A percentile compares a stretch with the other conserved stretches of the same genome.
These are phyloP conservation scores for Troides helena DNA, from an alignment of 2,888 invertebrate species.

Conservation along the genomic window DNA sequence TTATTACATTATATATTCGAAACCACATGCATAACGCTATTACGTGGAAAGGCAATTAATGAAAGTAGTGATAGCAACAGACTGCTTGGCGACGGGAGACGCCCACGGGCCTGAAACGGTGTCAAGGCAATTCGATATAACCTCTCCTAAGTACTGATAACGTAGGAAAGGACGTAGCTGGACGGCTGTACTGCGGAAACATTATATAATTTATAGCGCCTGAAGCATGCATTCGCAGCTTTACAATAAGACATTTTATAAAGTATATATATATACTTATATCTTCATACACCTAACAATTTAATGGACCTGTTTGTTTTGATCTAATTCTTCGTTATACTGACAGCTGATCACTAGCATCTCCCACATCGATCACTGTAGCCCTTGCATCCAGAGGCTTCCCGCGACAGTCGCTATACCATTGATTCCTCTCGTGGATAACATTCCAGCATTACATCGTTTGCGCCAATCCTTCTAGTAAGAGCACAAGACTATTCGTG, in stretches of 20 bases:
- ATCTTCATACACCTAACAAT: too few relatives aligned
- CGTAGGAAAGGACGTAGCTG: not conserved
- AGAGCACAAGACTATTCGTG: too few relatives aligned
- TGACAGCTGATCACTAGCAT: too few relatives aligned
- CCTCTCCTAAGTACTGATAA: not conserved
- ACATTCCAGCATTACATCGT: too few relatives aligned
- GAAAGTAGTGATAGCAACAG: conserved; percentile 11
- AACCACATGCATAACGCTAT: not conserved
- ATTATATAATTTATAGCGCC: not conserved
- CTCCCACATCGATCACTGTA: too few relatives aligned
- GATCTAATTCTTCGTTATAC: too few relatives aligned
- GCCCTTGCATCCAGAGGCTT: too few relatives aligned
- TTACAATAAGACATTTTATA: not conserved
- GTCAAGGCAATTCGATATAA: conserved; percentile 5
- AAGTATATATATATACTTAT: too few relatives aligned
- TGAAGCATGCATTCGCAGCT: not conserved
- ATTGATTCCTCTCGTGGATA: too few relatives aligned
- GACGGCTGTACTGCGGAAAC: not conserved
- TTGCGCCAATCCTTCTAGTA: too few relatives aligned
- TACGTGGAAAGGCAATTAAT: not conserved
- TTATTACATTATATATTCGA: not conserved
- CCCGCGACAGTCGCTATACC: too few relatives aligned
- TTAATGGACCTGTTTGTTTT: too few relatives aligned
- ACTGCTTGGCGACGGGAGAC: conserved; percentile 24
- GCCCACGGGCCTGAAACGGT: conserved; percentile 6